A percentile compares a stretch with the other conserved stretches of the same genome.
Evolutionary conservation across 1,140 invertebrate species (phyloP).

Genomic region (Lineus longissimus): DNA sequence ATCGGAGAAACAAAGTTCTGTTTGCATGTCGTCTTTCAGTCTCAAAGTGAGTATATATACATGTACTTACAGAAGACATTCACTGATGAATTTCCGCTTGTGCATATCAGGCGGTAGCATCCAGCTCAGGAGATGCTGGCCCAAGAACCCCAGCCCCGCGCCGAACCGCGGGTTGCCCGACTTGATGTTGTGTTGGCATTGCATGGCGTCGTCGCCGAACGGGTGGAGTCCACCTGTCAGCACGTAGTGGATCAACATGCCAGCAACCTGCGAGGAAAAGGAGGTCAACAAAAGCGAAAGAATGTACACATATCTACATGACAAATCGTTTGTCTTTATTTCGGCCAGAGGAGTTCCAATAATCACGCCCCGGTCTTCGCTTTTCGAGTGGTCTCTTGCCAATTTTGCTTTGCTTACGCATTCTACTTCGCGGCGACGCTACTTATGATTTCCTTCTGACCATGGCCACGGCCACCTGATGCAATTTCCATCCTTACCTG

Average conservation of each 20-base stretch:
- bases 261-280: conserved; percentile 25
- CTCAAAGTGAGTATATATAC: too few species aligned
- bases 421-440: too few species aligned
- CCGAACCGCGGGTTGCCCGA: conserved; percentile 24
- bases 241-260: conserved; percentile 38
- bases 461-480: background rate
- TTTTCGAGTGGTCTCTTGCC: too few species aligned
- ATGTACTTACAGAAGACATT: conserved; percentile 25
- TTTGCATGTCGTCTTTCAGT: too few species aligned
- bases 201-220: conserved; percentile 27
- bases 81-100: conserved; percentile 23
- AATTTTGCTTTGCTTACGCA: too few species aligned
- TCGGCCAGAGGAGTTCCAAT: background rate
- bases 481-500: conserved; percentile 17
- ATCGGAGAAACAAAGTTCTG: too few species aligned
- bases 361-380: too few species aligned
- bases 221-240: conserved; percentile 34
- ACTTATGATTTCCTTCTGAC: too few species aligned
- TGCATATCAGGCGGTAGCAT: conserved; percentile 28
- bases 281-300: background rate
- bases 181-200: conserved; percentile 32
- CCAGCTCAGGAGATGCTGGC: conserved; percentile 26
- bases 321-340: background rate
- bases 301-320: background rate
- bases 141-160: conserved; percentile 24